Conservation (phyloP, 30 jellyfish, hydroid and myxozoan species). For the Turritopsis rubra region DNA sequence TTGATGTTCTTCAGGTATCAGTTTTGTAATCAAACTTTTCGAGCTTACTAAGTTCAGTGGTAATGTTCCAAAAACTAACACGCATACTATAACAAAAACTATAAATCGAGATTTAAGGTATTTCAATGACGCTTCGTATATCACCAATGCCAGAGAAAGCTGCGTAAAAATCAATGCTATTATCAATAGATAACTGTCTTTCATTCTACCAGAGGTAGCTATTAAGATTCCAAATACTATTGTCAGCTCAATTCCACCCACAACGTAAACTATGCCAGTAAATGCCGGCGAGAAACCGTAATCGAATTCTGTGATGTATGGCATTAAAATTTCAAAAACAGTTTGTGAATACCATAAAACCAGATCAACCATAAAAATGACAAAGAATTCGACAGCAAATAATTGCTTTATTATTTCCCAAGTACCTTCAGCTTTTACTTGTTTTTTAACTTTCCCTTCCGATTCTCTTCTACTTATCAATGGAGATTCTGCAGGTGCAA, state of each 20-base stretch:
- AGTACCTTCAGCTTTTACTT: neutral
- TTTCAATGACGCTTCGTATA: neutral
- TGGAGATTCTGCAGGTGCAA: neutral
- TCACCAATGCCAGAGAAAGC: constrained; percentile 15
- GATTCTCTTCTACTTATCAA: neutral
- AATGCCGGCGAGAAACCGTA: constrained; percentile 29
- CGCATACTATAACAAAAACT: constrained; percentile 16
- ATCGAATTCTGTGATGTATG: constrained; percentile 36
- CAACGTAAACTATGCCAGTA: constrained; percentile 30
- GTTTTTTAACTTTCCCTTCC: neutral
- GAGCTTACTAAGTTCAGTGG: constrained; percentile 44
- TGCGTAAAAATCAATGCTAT: constrained; percentile 23
- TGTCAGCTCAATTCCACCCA: constrained; percentile 12
- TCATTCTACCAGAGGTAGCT: constrained; percentile 20
- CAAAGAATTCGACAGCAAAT: constrained; percentile 18
- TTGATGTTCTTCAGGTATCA: constrained; percentile 28
- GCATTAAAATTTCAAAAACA: constrained; percentile 13
- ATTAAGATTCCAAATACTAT: constrained; percentile 18
- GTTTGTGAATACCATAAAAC: constrained; percentile 34
- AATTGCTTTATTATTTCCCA: neutral
- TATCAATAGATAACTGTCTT: constrained; percentile 20
- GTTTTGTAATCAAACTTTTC: constrained; percentile 24
- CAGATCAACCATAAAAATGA: constrained; percentile 16
- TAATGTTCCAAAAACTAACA: constrained; percentile 22
- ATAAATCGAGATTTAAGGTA: neutral